phyloP scores from a whole-genome alignment of 2,113 vertebrate species.

The Crocuta crocuta region DNA sequence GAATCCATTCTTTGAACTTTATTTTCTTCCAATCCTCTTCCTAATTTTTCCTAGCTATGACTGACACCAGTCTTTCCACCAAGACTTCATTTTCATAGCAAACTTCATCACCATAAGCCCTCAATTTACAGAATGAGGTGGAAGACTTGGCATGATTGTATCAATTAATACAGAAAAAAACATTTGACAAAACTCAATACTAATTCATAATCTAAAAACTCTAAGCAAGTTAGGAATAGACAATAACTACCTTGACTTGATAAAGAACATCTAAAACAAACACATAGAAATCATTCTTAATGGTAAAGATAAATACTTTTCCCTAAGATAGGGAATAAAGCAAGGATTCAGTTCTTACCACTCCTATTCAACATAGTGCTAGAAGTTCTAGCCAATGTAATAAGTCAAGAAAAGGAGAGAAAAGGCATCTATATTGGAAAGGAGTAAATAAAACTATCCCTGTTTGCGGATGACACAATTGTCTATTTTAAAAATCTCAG shows the following conservation, averaged over 20 bases:
- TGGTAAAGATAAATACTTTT: background rate
- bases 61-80: background rate
- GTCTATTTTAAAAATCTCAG: background rate
- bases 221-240: background rate
- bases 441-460: background rate
- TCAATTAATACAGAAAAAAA: background rate
- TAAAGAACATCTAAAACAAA: background rate
- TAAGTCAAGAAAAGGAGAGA: background rate
- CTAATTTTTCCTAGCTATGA: background rate
- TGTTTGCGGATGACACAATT: background rate
- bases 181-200: conserved; percentile 23
- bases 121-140: background rate
- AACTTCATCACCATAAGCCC: background rate
- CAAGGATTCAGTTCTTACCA: background rate
- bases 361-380: background rate
- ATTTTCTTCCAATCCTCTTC: background rate
- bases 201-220: conserved; percentile 41
- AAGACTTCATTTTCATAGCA: conserved; percentile 3
- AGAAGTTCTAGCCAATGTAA: background rate
- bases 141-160: background rate
- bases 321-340: background rate
- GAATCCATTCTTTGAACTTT: background rate
- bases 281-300: background rate
- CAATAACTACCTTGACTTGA: background rate
- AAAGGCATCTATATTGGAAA: background rate